A percentile compares a stretch with the other conserved stretches of the same genome.
phyloP scores from a whole-genome alignment of 2,797 vertebrate species.

The Otolemur crassicaudatus region DNA sequence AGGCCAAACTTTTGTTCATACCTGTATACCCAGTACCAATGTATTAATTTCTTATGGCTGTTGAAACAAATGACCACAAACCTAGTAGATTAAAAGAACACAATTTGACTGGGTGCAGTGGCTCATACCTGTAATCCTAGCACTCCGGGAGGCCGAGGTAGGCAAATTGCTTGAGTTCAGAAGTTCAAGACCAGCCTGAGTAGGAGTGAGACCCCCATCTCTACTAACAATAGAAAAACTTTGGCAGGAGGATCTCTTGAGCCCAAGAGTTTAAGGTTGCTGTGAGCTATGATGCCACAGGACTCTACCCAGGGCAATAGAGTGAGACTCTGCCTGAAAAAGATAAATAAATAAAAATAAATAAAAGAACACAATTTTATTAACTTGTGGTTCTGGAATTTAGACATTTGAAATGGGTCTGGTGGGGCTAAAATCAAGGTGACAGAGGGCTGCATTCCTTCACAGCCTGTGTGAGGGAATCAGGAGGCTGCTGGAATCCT shows the following conservation, averaged over 20 bases:
- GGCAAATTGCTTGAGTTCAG: too few relatives aligned
- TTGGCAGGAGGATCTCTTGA: too few relatives aligned
- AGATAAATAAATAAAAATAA: background rate
- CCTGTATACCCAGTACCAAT: background rate
- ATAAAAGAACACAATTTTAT: background rate
- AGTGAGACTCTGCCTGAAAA: too few relatives aligned
- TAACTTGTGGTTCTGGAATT: background rate
- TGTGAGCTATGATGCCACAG: too few relatives aligned
- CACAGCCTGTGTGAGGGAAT: background rate
- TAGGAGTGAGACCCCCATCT: too few relatives aligned
- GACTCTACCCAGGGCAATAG: too few relatives aligned
- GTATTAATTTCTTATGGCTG: background rate
- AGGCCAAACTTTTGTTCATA: background rate
- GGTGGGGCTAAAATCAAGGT: background rate
- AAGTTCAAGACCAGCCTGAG: too few relatives aligned
- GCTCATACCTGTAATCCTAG: too few relatives aligned
- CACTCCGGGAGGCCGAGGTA: too few relatives aligned
- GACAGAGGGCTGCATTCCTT: background rate
- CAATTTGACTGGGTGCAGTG: too few relatives aligned
- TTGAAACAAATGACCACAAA: background rate
- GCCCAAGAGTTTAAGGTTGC: too few relatives aligned
- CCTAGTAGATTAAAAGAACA: background rate
- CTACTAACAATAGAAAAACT: too few relatives aligned
- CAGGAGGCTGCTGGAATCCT: background rate
- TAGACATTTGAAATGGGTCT: background rate